phyloP scores from a whole-genome alignment of 2,888 invertebrate species.

The Cryptophagus acutangulus region DNA sequence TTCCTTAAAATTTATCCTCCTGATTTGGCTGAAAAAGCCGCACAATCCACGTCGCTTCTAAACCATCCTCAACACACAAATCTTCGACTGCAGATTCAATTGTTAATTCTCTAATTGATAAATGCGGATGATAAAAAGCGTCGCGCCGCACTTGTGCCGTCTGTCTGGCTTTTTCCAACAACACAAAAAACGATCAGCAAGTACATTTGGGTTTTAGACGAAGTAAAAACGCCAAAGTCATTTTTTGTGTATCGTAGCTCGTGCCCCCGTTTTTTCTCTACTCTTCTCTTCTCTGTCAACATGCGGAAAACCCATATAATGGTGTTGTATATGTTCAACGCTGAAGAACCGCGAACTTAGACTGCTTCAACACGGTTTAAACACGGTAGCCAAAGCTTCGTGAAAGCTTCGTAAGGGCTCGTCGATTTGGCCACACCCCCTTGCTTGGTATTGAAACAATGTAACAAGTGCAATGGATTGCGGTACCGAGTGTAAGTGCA shows the following conservation, averaged over 20 bases:
- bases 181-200: too few relatives aligned
- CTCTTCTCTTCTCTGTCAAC: too few relatives aligned
- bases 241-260: constrained; percentile 1
- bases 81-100: too few relatives aligned
- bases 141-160: too few relatives aligned
- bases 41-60: too few relatives aligned
- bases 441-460: constrained; percentile 28
- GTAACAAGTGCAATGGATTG: constrained; percentile 14
- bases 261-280: constrained; percentile 6
- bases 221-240: background rate
- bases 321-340: background rate
- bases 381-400: constrained; percentile 28
- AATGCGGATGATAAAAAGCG: too few relatives aligned
- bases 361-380: constrained; percentile 22
- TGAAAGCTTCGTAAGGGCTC: constrained; percentile 25
- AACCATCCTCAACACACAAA: too few relatives aligned
- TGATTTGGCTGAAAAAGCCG: too few relatives aligned
- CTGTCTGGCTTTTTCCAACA: too few relatives aligned
- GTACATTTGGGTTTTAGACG: too few relatives aligned
- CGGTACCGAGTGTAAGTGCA: constrained; percentile 18
- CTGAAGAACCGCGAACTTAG: constrained; percentile 6
- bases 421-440: constrained; percentile 29
- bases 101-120: too few relatives aligned
- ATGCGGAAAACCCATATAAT: constrained; percentile 2
- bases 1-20: too few relatives aligned